phyloP scores from a whole-genome alignment of 2,797 vertebrate genomes.

The Ptychadena robeensis region DNA sequence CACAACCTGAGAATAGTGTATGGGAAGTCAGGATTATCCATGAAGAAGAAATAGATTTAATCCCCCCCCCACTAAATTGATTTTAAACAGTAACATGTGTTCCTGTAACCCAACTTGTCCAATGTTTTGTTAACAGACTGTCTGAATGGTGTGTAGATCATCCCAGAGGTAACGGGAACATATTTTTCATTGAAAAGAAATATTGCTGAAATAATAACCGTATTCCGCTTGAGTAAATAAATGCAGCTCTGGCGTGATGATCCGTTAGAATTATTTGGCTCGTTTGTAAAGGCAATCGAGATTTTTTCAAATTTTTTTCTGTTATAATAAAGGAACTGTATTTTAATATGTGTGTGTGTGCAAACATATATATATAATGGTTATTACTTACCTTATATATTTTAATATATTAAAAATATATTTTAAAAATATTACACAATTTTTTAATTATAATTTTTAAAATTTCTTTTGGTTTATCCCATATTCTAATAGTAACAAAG shows the following conservation, averaged over 20 bases:
- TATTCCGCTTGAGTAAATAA: neutral
- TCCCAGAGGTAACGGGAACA: neutral
- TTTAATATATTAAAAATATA: too few species aligned
- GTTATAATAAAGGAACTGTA: too few species aligned
- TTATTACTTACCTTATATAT: too few species aligned
- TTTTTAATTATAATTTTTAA: too few species aligned
- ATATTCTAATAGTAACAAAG: too few species aligned
- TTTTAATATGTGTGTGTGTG: too few species aligned
- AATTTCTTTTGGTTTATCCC: too few species aligned
- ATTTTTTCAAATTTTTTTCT: too few species aligned
- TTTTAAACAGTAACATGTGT: conserved; percentile 23
- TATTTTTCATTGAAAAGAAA: neutral
- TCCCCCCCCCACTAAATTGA: conserved; percentile 14
- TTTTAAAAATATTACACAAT: too few species aligned
- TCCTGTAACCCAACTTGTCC: neutral
- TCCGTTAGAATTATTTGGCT: neutral
- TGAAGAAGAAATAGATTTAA: neutral
- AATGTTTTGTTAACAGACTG: neutral
- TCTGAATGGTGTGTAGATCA: neutral
- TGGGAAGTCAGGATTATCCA: neutral
- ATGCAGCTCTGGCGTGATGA: neutral
- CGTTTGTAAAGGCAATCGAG: neutral
- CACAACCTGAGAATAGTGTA: conserved; percentile 21
- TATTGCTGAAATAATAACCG: neutral
- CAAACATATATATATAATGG: too few species aligned